These are phyloP conservation scores for Discoglossus pictus DNA, from an alignment of 2,797 vertebrate genomes.

Conservation along the genomic window DNA sequence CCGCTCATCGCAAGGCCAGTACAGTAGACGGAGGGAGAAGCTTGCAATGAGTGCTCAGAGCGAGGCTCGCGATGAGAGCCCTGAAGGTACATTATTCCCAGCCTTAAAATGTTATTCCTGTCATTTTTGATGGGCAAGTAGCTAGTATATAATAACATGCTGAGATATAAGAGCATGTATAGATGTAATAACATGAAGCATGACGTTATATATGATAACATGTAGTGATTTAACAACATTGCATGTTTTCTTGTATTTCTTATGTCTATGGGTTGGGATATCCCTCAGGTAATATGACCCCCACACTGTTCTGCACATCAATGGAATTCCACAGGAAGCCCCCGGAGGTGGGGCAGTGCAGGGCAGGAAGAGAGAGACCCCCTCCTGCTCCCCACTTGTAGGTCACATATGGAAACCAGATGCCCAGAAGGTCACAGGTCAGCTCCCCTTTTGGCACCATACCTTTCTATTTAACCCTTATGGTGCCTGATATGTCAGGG, in stretches of 20 bases:
- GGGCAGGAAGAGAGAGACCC: slow-evolving; percentile 9
- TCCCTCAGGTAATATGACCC: slow-evolving; percentile 24
- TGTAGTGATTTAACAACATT: slow-evolving; percentile 7
- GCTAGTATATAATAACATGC: neutral
- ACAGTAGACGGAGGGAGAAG: too few relatives aligned
- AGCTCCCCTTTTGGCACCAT: neutral
- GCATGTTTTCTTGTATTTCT: neutral
- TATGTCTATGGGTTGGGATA: neutral
- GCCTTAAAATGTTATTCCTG: too few relatives aligned
- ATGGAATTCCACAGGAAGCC: slow-evolving; percentile 44
- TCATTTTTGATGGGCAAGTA: too few relatives aligned
- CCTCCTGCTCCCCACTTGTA: slow-evolving; percentile 11
- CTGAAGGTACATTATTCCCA: too few relatives aligned
- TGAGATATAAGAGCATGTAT: slow-evolving; percentile 1
- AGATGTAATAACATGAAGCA: slow-evolving; percentile 27
- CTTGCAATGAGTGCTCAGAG: too few relatives aligned
- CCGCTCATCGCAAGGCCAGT: too few relatives aligned
- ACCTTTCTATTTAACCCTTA: neutral
- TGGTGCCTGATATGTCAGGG: neutral
- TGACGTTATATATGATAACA: slow-evolving; percentile 15
- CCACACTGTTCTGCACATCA: slow-evolving; percentile 24
- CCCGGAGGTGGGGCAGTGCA: slow-evolving; percentile 20
- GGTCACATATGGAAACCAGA: slow-evolving; percentile 45
- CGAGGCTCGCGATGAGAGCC: too few relatives aligned
- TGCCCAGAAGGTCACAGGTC: slow-evolving; percentile 10